These are phyloP conservation scores for Cyprinodon brontotheroides DNA, from an alignment of 2,113 vertebrate genomes.

Conservation along the genomic window DNA sequence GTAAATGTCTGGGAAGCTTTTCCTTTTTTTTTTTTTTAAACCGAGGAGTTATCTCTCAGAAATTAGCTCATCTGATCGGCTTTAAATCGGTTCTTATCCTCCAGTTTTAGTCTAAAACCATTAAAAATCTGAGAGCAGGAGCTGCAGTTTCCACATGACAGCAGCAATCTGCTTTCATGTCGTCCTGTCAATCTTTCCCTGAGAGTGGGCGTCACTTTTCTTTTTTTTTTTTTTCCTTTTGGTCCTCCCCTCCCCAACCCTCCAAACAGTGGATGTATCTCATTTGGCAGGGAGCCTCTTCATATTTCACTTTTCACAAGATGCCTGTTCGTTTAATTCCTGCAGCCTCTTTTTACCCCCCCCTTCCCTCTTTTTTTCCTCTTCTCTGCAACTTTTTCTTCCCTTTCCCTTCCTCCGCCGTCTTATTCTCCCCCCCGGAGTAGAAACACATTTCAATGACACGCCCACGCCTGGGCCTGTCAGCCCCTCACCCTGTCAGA, in stretches of 20 bases:
- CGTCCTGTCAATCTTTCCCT: conserved; percentile 65
- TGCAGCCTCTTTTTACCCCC: conserved; percentile 35
- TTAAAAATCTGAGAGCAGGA: conserved; percentile 18
- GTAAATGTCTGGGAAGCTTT: background rate
- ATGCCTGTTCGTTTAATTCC: conserved; percentile 68
- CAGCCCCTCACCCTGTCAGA: conserved; percentile 77
- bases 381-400: conserved; percentile 49
- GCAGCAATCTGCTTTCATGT: conserved; percentile 61
- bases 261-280: conserved; percentile 58
- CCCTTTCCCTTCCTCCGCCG: background rate
- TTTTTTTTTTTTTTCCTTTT: conserved; percentile 25
- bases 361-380: conserved; percentile 30
- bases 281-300: conserved; percentile 67
- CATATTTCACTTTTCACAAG: conserved; percentile 65
- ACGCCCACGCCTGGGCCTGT: conserved; percentile 77
- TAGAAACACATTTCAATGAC: conserved; percentile 79
- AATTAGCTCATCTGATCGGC: conserved; percentile 11
- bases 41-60: background rate
- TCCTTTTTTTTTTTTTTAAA: background rate
- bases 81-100: conserved; percentile 27
- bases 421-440: conserved; percentile 46
- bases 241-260: conserved; percentile 25
- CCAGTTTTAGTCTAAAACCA: conserved; percentile 30
- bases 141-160: conserved; percentile 45
- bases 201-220: conserved; percentile 62